Evolutionary conservation across 2,797 vertebrate species (phyloP).

Genomic region (Poeciliopsis presidionis): DNA sequence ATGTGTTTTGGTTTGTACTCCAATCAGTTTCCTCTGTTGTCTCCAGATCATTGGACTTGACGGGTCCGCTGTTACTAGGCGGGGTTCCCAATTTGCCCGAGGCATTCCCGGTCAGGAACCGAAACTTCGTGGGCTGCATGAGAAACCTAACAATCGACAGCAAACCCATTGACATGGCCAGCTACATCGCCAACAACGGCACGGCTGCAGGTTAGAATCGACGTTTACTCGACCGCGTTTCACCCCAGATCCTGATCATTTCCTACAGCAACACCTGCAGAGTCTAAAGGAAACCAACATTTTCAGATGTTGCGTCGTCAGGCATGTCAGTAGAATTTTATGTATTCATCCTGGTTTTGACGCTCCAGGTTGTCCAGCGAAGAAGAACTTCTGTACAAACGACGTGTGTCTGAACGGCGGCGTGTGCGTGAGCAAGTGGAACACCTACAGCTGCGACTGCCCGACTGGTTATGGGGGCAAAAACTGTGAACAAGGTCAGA

Average conservation of each 20-base stretch:
- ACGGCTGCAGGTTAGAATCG: constrained; percentile 86
- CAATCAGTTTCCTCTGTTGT: not conserved
- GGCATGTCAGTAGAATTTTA: not conserved
- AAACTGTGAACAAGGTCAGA: constrained; percentile 94
- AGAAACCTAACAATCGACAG: constrained; percentile 93
- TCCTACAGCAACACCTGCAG: not conserved
- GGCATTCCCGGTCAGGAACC: constrained; percentile 93
- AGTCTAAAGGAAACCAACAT: not conserved
- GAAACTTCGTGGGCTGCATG: constrained; percentile 96
- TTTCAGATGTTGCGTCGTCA: not conserved
- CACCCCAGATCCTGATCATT: not conserved
- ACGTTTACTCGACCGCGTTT: not conserved
- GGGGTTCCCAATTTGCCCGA: constrained; percentile 97
- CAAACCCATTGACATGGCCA: constrained; percentile 91
- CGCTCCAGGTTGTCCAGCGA: constrained; percentile 88
- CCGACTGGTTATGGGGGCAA: constrained; percentile 90
- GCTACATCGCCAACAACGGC: constrained; percentile 96
- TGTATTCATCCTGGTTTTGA: not conserved
- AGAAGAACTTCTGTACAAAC: constrained; percentile 87
- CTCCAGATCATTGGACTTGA: constrained; percentile 94
- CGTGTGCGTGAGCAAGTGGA: constrained; percentile 91
- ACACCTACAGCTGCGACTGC: constrained; percentile 89
- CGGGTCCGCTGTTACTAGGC: constrained; percentile 92
- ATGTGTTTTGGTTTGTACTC: not conserved
- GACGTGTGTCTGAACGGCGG: constrained; percentile 90